phyloP scores from a whole-genome alignment of 1,140 invertebrate genomes.

The Tigriopus japonicus region DNA sequence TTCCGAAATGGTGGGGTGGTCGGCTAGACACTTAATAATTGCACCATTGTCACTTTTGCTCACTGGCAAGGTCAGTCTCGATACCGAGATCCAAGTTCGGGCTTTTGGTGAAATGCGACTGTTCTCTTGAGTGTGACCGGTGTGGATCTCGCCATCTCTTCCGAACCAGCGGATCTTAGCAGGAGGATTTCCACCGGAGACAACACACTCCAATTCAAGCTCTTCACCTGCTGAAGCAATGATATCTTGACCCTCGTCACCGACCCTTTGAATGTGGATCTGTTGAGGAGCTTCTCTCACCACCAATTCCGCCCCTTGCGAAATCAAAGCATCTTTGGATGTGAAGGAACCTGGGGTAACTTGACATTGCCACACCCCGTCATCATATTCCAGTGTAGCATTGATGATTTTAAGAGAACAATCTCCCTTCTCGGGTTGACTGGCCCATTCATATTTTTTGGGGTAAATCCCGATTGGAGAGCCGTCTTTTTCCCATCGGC shows the following conservation, averaged over 20 bases:
- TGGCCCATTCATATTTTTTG: slow-evolving; percentile 73
- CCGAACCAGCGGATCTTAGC: slow-evolving; percentile 7
- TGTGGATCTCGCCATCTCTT: not conserved
- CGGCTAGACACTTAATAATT: not conserved
- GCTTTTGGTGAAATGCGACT: not conserved
- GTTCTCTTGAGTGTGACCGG: slow-evolving; percentile 9
- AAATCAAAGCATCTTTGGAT: slow-evolving; percentile 59
- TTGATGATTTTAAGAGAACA: slow-evolving; percentile 64
- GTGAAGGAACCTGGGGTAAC: slow-evolving; percentile 63
- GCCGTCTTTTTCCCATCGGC: slow-evolving; percentile 15
- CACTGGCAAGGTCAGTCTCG: slow-evolving; percentile 5
- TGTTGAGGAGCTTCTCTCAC: slow-evolving; percentile 34
- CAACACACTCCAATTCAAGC: slow-evolving; percentile 10
- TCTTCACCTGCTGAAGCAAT: slow-evolving; percentile 9
- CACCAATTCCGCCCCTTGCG: slow-evolving; percentile 54
- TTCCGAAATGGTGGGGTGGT: slow-evolving; percentile 6
- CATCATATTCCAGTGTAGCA: slow-evolving; percentile 62
- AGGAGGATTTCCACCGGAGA: slow-evolving; percentile 14
- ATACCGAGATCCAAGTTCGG: slow-evolving; percentile 6
- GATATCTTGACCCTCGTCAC: not conserved
- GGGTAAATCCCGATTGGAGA: slow-evolving; percentile 43
- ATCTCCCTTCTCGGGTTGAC: slow-evolving; percentile 41
- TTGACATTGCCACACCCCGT: slow-evolving; percentile 67
- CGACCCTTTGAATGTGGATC: slow-evolving; percentile 7
- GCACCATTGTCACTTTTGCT: slow-evolving; percentile 9